Evolutionary conservation across 2,888 invertebrate species (phyloP).

Genomic region (Callinectes sapidus): DNA sequence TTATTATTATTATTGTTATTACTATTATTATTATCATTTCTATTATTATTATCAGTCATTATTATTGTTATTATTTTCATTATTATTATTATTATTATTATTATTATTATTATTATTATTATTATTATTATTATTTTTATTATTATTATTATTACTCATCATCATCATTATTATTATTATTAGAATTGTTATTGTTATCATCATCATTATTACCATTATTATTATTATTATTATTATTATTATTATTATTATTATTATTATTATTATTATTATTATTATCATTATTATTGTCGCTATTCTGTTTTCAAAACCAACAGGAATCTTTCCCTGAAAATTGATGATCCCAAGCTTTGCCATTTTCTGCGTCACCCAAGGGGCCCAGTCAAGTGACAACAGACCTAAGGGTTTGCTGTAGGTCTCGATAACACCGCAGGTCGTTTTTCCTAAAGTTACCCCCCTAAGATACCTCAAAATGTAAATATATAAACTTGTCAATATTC

Average conservation of each 20-base stretch:
- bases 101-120: too few relatives aligned
- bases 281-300: not conserved
- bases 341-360: not conserved
- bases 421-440: slow-evolving; percentile 35
- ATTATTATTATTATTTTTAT: too few relatives aligned
- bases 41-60: too few relatives aligned
- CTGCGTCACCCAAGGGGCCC: not conserved
- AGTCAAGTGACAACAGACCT: not conserved
- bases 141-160: too few relatives aligned
- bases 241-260: slow-evolving; percentile 34
- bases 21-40: too few relatives aligned
- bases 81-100: not conserved
- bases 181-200: not conserved
- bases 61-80: too few relatives aligned
- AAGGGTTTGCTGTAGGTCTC: slow-evolving; percentile 8
- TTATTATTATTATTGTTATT: too few relatives aligned
- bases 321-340: not conserved
- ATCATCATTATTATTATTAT: too few relatives aligned
- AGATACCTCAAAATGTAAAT: slow-evolving; percentile 63
- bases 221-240: slow-evolving; percentile 30
- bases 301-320: not conserved
- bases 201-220: slow-evolving; percentile 3
- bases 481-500: slow-evolving; percentile 62
- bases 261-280: not conserved
- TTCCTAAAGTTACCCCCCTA: slow-evolving; percentile 60